phyloP scores from a whole-genome alignment of 2,888 invertebrate genomes.

The Nephrocerus scutellatus region DNA sequence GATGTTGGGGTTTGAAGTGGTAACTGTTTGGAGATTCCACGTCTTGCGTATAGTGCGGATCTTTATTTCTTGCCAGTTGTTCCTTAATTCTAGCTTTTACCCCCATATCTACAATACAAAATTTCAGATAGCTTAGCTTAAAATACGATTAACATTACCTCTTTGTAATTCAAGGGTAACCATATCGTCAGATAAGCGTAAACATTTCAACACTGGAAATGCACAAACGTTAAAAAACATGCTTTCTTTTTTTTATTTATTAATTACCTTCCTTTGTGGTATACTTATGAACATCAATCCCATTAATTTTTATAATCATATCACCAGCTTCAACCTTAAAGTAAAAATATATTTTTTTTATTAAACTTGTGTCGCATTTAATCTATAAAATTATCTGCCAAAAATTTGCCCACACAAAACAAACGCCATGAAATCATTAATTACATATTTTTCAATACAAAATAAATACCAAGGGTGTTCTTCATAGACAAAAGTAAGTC shows the following conservation, averaged over 20 bases:
- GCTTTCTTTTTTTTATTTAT: not conserved
- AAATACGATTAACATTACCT: slow-evolving; percentile 56
- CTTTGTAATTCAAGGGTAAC: slow-evolving; percentile 84
- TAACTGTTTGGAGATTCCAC: slow-evolving; percentile 50
- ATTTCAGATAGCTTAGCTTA: not conserved
- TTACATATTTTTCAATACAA: no score
- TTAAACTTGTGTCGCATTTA: no score
- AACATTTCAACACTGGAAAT: slow-evolving; percentile 85
- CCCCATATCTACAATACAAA: slow-evolving; percentile 63
- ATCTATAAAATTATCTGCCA: no score
- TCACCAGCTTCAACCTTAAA: slow-evolving; percentile 86
- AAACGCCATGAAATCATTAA: no score
- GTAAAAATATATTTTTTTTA: slow-evolving; percentile 9
- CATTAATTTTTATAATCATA: slow-evolving; percentile 88
- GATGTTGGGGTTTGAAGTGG: slow-evolving; percentile 40
- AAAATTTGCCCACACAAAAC: no score
- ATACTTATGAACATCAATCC: slow-evolving; percentile 85
- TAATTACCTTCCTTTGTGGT: slow-evolving; percentile 81
- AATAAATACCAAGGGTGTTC: no score
- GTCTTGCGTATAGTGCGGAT: slow-evolving; percentile 49
- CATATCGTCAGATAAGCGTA: slow-evolving; percentile 83
- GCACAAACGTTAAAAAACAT: slow-evolving; percentile 26
- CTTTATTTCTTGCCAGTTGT: slow-evolving; percentile 57
- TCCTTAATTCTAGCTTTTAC: slow-evolving; percentile 74
- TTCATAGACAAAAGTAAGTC: no score